Conservation (phyloP, 2,888 invertebrate genomes). For the Melieria omissa region DNA sequence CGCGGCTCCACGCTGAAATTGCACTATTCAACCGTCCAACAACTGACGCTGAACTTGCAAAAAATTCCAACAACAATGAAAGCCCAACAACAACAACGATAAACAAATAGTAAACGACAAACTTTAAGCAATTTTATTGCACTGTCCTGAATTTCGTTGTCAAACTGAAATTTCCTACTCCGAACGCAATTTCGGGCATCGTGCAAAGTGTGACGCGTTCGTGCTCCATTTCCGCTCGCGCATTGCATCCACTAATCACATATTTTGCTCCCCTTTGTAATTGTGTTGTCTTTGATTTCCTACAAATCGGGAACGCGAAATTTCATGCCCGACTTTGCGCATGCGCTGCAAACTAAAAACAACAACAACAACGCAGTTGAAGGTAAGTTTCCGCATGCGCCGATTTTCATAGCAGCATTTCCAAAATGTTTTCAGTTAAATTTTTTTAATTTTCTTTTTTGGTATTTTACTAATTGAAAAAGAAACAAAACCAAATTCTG, state of each 20-base stretch:
- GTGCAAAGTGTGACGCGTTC: too few species aligned
- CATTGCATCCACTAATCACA: too few species aligned
- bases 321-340: conserved; percentile 5
- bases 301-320: neutral
- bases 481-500: neutral
- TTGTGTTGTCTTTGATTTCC: neutral
- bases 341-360: neutral
- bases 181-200: neutral
- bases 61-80: conserved; percentile 20
- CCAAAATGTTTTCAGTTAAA: neutral
- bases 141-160: conserved; percentile 46
- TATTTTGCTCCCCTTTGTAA: too few species aligned
- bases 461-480: neutral
- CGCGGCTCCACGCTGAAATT: neutral
- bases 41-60: neutral
- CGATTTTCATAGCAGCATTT: conserved; percentile 3
- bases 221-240: too few species aligned
- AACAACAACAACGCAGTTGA: neutral
- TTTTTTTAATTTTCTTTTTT: too few species aligned
- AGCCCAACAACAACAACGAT: neutral
- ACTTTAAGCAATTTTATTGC: neutral
- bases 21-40: neutral
- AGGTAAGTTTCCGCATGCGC: conserved; percentile 11
- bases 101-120: conserved; percentile 7
- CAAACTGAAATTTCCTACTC: conserved; percentile 34